phyloP scores from a whole-genome alignment of 2,113 vertebrate species.

The Oryctolagus cuniculus region DNA sequence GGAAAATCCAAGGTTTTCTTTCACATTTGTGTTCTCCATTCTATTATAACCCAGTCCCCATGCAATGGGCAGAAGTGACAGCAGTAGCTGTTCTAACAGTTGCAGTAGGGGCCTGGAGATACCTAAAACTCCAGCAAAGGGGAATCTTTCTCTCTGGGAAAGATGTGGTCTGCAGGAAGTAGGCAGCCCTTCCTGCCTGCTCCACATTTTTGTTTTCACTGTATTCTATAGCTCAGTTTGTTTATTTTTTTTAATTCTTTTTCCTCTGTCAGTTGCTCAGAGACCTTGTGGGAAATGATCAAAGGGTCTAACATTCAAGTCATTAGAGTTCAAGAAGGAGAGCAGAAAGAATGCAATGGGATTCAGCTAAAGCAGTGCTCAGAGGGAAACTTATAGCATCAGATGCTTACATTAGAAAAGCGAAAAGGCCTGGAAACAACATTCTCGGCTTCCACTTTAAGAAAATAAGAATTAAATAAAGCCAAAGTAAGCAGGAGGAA shows the following conservation, averaged over 20 bases:
- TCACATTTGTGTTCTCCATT: background rate
- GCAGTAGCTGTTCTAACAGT: background rate
- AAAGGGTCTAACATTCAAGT: constrained; percentile 3
- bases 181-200: background rate
- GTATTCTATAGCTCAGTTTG: background rate
- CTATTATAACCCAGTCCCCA: background rate
- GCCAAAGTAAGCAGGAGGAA: no score
- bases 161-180: background rate
- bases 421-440: background rate
- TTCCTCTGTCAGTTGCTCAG: background rate
- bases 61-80: background rate
- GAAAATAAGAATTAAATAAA: no score
- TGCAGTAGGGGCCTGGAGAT: background rate
- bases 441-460: background rate
- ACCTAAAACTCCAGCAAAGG: background rate
- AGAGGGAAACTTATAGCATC: background rate
- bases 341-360: background rate
- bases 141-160: constrained; percentile 27
- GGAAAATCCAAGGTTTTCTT: background rate
- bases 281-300: background rate
- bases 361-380: background rate
- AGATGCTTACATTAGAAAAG: background rate
- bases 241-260: background rate
- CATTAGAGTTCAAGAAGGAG: constrained; percentile 16
- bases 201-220: background rate